phyloP scores from a whole-genome alignment of 2,888 invertebrate species.

The Hemistola chrysoprasaria region DNA sequence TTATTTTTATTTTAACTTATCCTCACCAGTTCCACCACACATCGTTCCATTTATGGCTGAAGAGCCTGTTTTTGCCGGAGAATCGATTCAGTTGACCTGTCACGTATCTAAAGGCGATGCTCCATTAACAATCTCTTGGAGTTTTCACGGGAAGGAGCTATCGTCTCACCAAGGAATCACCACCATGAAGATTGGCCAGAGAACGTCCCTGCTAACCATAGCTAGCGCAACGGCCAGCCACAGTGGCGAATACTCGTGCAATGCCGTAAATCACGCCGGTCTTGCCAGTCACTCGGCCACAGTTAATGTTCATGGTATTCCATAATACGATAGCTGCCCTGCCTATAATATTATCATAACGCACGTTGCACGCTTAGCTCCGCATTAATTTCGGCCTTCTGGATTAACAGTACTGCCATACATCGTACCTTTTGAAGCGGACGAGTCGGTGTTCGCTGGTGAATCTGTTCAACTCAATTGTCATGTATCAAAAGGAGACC shows the following conservation, averaged over 20 bases:
- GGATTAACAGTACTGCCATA: slow-evolving; percentile 84
- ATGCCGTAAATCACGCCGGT: slow-evolving; percentile 86
- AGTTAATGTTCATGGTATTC: slow-evolving; percentile 86
- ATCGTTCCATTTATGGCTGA: slow-evolving; percentile 84
- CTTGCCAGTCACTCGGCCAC: slow-evolving; percentile 82
- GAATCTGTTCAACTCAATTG: slow-evolving; percentile 86
- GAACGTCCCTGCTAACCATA: slow-evolving; percentile 85
- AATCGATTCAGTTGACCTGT: slow-evolving; percentile 84
- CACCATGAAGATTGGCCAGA: slow-evolving; percentile 83
- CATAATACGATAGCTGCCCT: slow-evolving; percentile 44
- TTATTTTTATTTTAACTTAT: slow-evolving; percentile 44
- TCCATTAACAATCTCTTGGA: slow-evolving; percentile 89
- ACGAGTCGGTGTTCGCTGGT: slow-evolving; percentile 86
- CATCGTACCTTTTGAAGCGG: slow-evolving; percentile 85
- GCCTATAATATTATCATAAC: slow-evolving; percentile 49
- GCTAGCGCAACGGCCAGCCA: slow-evolving; percentile 84
- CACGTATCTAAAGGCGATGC: slow-evolving; percentile 86
- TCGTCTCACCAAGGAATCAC: slow-evolving; percentile 80
- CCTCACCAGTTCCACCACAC: slow-evolving; percentile 82
- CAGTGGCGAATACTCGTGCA: slow-evolving; percentile 87
- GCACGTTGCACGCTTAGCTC: slow-evolving; percentile 78
- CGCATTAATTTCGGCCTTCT: slow-evolving; percentile 70
- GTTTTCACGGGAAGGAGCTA: slow-evolving; percentile 84
- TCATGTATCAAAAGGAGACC: slow-evolving; percentile 87
- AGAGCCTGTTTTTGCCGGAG: slow-evolving; percentile 84